A percentile compares a stretch with the other conserved stretches of the same genome.
Conservation (phyloP, 2,113 vertebrate species). For the Silurus meridionalis region DNA sequence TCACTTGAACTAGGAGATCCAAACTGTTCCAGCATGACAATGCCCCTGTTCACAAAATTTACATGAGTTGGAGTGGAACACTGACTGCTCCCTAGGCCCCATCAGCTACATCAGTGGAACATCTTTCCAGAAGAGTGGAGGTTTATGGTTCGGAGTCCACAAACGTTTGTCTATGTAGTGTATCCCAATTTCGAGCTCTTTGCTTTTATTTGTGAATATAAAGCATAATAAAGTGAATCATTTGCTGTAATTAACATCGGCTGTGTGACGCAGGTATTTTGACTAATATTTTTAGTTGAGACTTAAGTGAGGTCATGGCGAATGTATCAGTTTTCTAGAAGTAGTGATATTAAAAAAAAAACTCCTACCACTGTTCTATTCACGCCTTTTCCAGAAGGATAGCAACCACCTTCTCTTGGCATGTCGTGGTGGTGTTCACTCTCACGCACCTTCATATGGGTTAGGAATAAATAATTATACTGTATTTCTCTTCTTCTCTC, state of each 20-base stretch:
- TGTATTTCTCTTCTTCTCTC: conserved; percentile 11
- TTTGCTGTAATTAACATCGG: not conserved
- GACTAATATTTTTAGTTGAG: not conserved
- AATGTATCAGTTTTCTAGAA: not conserved
- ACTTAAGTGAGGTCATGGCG: not conserved
- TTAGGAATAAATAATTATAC: conserved; percentile 55
- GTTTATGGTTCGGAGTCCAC: too few species aligned
- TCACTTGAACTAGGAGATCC: too few species aligned
- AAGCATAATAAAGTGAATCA: conserved; percentile 18
- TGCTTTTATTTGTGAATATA: not conserved
- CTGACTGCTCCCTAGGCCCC: too few species aligned
- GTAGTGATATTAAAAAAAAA: not conserved
- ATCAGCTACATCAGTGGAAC: too few species aligned
- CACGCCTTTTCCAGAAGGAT: conserved; percentile 22
- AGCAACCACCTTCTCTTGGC: conserved; percentile 28
- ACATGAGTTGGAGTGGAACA: too few species aligned
- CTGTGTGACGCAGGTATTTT: conserved; percentile 25
- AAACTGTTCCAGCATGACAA: too few species aligned
- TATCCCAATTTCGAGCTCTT: not conserved
- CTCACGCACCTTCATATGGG: conserved; percentile 57
- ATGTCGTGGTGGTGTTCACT: conserved; percentile 60
- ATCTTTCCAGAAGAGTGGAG: too few species aligned
- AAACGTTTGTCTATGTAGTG: too few species aligned
- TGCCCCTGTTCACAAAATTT: too few species aligned
- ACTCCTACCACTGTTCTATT: not conserved